phyloP scores from a whole-genome alignment of 2,888 invertebrate species.

The Amiota communis region DNA sequence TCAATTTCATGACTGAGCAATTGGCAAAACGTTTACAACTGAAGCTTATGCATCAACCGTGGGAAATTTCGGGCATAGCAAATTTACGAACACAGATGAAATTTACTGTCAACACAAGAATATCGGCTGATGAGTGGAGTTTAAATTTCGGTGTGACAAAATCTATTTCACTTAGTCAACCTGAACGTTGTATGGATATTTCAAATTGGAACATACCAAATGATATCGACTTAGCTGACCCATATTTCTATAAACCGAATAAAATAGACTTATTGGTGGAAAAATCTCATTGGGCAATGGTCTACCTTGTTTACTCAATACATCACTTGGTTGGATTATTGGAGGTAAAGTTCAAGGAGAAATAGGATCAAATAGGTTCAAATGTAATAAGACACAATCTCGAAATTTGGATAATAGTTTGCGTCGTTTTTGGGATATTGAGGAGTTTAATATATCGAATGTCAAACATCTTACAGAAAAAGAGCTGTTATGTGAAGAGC shows the following conservation, averaged over 20 bases:
- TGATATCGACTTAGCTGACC: conserved; percentile 27
- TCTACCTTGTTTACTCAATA: conserved; percentile 22
- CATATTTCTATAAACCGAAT: conserved; percentile 14
- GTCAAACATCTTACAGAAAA: conserved; percentile 7
- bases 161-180: conserved; percentile 22
- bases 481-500: conserved; percentile 9
- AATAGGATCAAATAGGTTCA: not conserved
- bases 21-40: conserved; percentile 28
- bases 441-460: conserved; percentile 11
- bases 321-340: conserved; percentile 29
- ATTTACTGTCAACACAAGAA: not conserved
- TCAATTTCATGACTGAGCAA: conserved; percentile 32
- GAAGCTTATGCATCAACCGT: not conserved
- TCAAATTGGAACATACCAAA: conserved; percentile 7
- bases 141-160: conserved; percentile 24
- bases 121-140: not conserved
- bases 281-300: not conserved
- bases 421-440: conserved; percentile 30
- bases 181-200: not conserved
- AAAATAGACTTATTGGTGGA: conserved; percentile 22
- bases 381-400: not conserved
- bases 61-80: conserved; percentile 15
- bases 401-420: not conserved
- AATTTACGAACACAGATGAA: not conserved
- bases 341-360: conserved; percentile 12